These are phyloP conservation scores for Conger conger DNA, from an alignment of 2,113 vertebrate genomes.

Conservation along the genomic window DNA sequence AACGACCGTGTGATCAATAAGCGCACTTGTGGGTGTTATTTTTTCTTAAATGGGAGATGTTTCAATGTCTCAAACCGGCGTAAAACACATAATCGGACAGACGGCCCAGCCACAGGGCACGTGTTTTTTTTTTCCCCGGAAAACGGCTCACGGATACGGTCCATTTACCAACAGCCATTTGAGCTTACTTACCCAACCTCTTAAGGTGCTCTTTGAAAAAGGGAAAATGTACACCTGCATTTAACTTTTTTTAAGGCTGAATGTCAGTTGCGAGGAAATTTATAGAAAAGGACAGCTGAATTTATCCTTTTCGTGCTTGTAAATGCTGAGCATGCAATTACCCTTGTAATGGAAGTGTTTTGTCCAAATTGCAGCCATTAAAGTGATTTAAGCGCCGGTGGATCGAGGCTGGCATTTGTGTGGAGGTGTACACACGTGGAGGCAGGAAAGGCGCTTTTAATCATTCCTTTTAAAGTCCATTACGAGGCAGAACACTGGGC, in stretches of 20 bases:
- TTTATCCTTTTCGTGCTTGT: constrained; percentile 77
- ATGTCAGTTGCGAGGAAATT: constrained; percentile 57
- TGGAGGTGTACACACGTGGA: constrained; percentile 75
- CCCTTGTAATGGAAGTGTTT: constrained; percentile 77
- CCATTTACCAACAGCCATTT: background rate
- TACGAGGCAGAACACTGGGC: constrained; percentile 64
- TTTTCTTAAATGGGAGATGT: too few species aligned
- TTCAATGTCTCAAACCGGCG: background rate
- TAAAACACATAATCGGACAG: background rate
- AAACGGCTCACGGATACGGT: background rate
- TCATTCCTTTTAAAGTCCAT: constrained; percentile 70
- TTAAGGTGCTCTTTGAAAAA: background rate
- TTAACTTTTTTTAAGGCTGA: constrained; percentile 71
- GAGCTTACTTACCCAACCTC: background rate
- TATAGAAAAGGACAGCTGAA: constrained; percentile 74
- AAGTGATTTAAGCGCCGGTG: constrained; percentile 78
- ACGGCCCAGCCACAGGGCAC: background rate
- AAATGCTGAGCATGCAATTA: constrained; percentile 81
- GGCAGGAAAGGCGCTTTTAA: constrained; percentile 71
- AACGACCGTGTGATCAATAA: background rate
- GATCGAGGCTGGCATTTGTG: constrained; percentile 78
- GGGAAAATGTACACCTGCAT: constrained; percentile 63
- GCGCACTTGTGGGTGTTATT: too few species aligned
- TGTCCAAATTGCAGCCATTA: constrained; percentile 81
- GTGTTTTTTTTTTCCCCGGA: background rate